Evolutionary conservation across 2,888 invertebrate genomes (phyloP).

Genomic region (Agonopterix subpropinquella): DNA sequence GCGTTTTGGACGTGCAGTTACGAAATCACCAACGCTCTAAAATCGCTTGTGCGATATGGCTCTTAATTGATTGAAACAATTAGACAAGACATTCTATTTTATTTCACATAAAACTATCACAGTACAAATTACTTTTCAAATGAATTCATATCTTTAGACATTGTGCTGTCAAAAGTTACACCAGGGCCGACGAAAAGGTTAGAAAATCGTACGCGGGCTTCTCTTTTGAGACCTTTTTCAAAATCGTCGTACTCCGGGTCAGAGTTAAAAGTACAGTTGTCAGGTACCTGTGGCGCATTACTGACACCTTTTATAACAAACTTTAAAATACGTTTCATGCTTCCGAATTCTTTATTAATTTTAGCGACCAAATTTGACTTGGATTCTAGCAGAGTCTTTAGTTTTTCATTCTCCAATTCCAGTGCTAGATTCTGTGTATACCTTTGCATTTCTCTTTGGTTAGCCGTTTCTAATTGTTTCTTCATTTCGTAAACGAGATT

Average conservation of each 20-base stretch:
- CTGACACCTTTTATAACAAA: conserved; percentile 40
- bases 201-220: conserved; percentile 21
- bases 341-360: conserved; percentile 44
- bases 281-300: conserved; percentile 20
- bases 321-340: conserved; percentile 43
- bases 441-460: conserved; percentile 36
- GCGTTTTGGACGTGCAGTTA: no score
- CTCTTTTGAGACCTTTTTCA: conserved; percentile 35
- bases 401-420: conserved; percentile 55
- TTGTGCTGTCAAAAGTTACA: conserved; percentile 31
- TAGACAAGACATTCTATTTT: no score
- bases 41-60: no score
- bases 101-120: conserved; percentile 1
- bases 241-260: conserved; percentile 46
- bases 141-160: conserved; percentile 27
- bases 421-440: conserved; percentile 35
- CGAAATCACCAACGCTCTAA: no score
- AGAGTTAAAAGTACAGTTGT: conserved; percentile 20
- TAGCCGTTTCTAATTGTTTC: conserved; percentile 40
- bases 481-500: conserved; percentile 42
- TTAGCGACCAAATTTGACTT: conserved; percentile 41
- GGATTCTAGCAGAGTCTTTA: conserved; percentile 39
- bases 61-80: no score
- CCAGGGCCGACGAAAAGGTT: conserved; percentile 18
- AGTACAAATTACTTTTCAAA: conserved; percentile 9